phyloP scores from a whole-genome alignment of 2,797 vertebrate species.

The Amblyopsis hoosieri region DNA sequence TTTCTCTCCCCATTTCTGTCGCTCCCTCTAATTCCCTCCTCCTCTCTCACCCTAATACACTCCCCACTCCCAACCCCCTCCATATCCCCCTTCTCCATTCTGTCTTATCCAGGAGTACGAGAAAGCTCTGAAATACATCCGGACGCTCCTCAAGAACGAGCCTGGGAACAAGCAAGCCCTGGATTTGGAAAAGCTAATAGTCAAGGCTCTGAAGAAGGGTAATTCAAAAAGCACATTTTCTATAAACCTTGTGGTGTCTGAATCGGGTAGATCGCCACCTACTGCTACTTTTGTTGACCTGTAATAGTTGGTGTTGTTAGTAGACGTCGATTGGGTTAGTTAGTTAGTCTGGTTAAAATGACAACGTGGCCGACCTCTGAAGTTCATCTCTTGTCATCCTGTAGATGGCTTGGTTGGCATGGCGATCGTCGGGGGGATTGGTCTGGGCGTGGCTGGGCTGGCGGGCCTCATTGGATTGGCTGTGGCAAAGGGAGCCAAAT shows the following conservation, averaged over 20 bases:
- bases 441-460: conserved; percentile 85
- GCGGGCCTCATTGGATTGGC: conserved; percentile 90
- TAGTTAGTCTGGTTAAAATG: not conserved
- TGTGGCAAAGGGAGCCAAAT: conserved; percentile 86
- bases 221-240: conserved; percentile 6
- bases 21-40: not conserved
- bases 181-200: conserved; percentile 88
- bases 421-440: conserved; percentile 91
- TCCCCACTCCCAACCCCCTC: too few species aligned
- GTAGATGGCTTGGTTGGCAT: conserved; percentile 92
- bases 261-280: not conserved
- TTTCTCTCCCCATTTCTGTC: too few species aligned
- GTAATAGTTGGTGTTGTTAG: not conserved
- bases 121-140: conserved; percentile 86
- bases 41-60: not conserved
- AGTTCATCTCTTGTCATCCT: conserved; percentile 8
- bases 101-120: conserved; percentile 83
- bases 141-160: conserved; percentile 84
- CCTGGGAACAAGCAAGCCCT: conserved; percentile 88
- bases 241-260: not conserved
- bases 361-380: conserved; percentile 5
- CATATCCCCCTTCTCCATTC: not conserved
- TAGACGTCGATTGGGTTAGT: not conserved
- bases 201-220: conserved; percentile 91
- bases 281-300: not conserved